phyloP scores from a whole-genome alignment of 2,888 invertebrate genomes.

The Ceriagrion tenellum region DNA sequence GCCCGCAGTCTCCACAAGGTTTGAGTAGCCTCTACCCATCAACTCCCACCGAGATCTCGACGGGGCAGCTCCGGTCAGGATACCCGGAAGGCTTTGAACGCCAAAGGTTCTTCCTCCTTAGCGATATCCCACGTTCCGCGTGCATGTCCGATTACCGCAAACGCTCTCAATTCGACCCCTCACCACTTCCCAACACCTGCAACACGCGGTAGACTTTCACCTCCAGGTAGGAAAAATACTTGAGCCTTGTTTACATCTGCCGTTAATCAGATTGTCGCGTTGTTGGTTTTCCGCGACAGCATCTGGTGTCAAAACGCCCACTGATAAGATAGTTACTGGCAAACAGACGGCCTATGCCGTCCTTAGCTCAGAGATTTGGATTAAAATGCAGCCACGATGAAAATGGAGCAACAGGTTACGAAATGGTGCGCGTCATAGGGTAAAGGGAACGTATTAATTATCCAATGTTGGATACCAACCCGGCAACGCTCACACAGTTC shows the following conservation, averaged over 20 bases:
- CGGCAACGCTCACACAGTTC: no score
- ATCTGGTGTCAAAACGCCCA: background rate
- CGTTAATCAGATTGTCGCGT: background rate
- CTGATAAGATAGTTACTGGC: background rate
- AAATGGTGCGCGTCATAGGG: background rate
- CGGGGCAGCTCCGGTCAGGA: background rate
- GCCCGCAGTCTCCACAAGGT: no score
- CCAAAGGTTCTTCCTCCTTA: background rate
- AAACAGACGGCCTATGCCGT: background rate
- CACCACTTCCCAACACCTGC: background rate
- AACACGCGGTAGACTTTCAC: background rate
- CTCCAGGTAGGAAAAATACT: background rate
- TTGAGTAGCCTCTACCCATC: no score
- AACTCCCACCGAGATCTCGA: no score
- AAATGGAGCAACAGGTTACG: background rate
- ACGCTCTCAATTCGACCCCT: background rate
- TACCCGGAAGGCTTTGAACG: background rate
- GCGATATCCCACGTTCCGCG: background rate
- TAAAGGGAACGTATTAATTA: background rate
- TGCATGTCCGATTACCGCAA: background rate
- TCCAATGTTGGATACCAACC: no score
- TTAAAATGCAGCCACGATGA: background rate
- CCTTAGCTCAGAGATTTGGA: background rate
- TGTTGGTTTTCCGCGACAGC: constrained; percentile 10
- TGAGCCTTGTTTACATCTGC: background rate